phyloP scores from a whole-genome alignment of 2,113 vertebrate species.

The Myiagra hebetior region DNA sequence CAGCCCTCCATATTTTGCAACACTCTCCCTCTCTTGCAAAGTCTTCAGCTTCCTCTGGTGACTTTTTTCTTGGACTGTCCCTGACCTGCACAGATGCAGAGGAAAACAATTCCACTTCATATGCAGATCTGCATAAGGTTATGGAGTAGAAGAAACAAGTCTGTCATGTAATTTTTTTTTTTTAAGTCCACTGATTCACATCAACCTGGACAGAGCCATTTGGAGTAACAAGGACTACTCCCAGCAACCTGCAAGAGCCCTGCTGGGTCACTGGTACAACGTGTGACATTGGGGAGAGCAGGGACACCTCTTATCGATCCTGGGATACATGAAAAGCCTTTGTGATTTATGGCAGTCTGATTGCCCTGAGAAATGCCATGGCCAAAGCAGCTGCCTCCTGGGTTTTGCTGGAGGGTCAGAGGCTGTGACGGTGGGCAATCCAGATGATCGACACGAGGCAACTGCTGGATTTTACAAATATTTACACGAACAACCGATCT shows the following conservation, averaged over 20 bases:
- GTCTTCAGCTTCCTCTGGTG: not conserved
- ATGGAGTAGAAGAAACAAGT: not conserved
- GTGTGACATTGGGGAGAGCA: not conserved
- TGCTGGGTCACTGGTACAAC: not conserved
- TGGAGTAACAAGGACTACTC: not conserved
- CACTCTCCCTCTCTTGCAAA: not conserved
- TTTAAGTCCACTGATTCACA: not conserved
- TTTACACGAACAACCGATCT: not conserved
- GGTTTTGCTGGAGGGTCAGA: not conserved
- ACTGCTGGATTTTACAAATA: conserved; percentile 45
- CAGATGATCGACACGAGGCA: not conserved
- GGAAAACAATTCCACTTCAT: not conserved
- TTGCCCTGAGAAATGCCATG: not conserved
- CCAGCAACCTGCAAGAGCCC: not conserved
- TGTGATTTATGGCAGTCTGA: conserved; percentile 1
- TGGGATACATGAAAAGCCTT: not conserved
- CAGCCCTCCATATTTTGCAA: not conserved
- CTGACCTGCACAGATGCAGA: not conserved
- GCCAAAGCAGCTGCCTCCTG: conserved; percentile 34
- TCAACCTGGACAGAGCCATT: not conserved
- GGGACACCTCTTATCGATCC: not conserved
- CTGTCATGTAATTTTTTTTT: not conserved
- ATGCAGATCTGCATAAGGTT: not conserved
- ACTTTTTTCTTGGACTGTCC: not conserved
- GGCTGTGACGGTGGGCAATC: not conserved